Evolutionary conservation across 2,888 invertebrate genomes (phyloP).

Genomic region (Schizaphis graminum): DNA sequence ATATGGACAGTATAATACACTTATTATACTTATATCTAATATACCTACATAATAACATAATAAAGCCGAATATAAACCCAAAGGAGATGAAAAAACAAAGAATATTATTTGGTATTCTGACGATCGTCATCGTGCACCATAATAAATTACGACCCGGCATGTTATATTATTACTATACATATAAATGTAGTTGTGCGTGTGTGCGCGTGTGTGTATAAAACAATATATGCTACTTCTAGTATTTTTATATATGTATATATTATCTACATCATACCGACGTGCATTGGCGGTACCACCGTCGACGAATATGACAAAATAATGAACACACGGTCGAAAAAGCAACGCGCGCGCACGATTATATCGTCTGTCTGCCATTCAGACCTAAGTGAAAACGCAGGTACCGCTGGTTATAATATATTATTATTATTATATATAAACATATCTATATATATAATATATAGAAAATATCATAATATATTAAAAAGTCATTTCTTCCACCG

Average conservation of each 20-base stretch:
- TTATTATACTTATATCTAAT: background rate
- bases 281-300: background rate
- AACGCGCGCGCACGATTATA: conserved; percentile 40
- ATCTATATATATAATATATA: background rate
- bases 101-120: conserved; percentile 25
- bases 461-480: conserved; percentile 22
- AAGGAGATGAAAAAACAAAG: conserved; percentile 23
- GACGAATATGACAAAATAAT: conserved; percentile 58
- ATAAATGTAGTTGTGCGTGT: background rate
- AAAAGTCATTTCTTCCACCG: conserved; percentile 37
- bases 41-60: background rate
- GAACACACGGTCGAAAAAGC: conserved; percentile 42
- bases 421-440: too few relatives aligned
- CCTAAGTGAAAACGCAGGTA: background rate
- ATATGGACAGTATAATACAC: background rate
- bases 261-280: conserved; percentile 6
- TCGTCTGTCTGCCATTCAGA: conserved; percentile 21
- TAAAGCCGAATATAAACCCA: conserved; percentile 1
- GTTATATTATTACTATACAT: conserved; percentile 12
- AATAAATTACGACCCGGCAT: conserved; percentile 50
- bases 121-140: conserved; percentile 3
- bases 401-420: conserved; percentile 12
- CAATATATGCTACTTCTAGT: conserved; percentile 4
- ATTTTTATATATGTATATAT: background rate
- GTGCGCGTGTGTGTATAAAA: background rate